Percentiles rank a stretch among this genome's conserved stretches.
Conservation (phyloP, 1,140 invertebrate genomes). For the Agrilus planipennis region DNA sequence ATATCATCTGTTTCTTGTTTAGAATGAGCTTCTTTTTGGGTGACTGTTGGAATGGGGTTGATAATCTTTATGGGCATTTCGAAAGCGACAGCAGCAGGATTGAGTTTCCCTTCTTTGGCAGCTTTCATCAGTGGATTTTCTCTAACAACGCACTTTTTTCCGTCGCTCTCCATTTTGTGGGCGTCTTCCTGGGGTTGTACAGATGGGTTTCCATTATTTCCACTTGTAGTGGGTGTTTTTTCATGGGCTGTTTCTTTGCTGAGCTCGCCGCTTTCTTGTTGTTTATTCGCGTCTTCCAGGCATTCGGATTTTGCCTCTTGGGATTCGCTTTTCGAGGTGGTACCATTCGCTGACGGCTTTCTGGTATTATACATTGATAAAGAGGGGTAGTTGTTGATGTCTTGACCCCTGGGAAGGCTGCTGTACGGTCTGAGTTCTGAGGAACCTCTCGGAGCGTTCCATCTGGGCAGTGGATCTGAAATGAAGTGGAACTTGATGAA, state of each 20-base stretch:
- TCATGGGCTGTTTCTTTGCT: neutral
- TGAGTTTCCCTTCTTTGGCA: conserved; percentile 10
- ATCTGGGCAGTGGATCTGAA: conserved; percentile 42
- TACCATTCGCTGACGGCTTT: conserved; percentile 15
- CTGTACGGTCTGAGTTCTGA: conserved; percentile 44
- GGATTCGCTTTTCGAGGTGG: no score
- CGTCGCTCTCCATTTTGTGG: neutral
- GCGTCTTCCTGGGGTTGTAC: neutral
- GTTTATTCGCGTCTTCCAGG: conserved; percentile 23
- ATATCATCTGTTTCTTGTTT: neutral
- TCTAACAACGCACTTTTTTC: conserved; percentile 4
- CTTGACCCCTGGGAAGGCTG: conserved; percentile 38
- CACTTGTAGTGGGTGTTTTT: neutral
- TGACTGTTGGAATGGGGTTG: no score
- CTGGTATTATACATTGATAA: conserved; percentile 19
- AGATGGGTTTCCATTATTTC: neutral
- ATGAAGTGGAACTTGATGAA: conserved; percentile 4
- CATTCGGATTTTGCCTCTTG: conserved; percentile 19
- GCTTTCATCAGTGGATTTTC: conserved; percentile 22
- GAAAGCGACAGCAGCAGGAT: conserved; percentile 8
- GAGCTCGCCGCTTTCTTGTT: conserved; percentile 5
- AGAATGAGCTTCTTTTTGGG: no score
- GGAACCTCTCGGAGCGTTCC: conserved; percentile 40
- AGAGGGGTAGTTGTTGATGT: conserved; percentile 30
- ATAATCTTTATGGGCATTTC: neutral